A percentile compares a stretch with the other conserved stretches of the same genome.
Conservation (phyloP, 2,113 vertebrate species). For the Onychostruthus taczanowskii region DNA sequence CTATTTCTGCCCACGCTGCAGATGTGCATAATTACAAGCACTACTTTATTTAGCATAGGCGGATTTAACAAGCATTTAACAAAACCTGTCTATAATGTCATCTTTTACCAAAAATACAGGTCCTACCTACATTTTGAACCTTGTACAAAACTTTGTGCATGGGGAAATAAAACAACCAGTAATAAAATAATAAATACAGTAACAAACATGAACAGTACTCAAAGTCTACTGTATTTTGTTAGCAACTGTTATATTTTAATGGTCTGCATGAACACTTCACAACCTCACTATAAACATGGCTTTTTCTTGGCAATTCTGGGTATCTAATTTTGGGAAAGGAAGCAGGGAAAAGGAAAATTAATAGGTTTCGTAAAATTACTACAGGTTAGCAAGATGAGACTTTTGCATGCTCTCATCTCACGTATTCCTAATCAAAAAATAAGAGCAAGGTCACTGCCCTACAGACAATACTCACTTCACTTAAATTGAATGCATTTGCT, state of each 20-base stretch:
- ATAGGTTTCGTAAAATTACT: neutral
- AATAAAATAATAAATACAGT: neutral
- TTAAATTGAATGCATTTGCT: slow-evolving; percentile 87
- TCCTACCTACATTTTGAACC: neutral
- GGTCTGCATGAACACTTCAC: neutral
- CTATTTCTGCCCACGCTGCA: neutral
- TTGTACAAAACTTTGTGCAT: neutral
- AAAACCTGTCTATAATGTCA: neutral
- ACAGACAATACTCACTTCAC: slow-evolving; percentile 79
- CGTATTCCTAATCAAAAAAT: neutral
- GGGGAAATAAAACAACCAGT: neutral
- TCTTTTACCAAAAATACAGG: neutral
- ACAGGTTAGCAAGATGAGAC: neutral
- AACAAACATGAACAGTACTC: neutral
- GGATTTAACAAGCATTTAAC: neutral
- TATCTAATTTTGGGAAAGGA: neutral
- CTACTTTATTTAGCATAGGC: neutral
- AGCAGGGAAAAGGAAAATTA: neutral
- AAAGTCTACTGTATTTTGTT: neutral
- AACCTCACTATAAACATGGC: neutral
- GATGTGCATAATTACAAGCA: neutral
- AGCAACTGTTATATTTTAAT: neutral
- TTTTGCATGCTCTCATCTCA: neutral
- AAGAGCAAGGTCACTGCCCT: rapidly evolving
- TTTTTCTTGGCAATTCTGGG: neutral